Conservation (phyloP, 2,113 vertebrate genomes). For the Anguilla japonica region DNA sequence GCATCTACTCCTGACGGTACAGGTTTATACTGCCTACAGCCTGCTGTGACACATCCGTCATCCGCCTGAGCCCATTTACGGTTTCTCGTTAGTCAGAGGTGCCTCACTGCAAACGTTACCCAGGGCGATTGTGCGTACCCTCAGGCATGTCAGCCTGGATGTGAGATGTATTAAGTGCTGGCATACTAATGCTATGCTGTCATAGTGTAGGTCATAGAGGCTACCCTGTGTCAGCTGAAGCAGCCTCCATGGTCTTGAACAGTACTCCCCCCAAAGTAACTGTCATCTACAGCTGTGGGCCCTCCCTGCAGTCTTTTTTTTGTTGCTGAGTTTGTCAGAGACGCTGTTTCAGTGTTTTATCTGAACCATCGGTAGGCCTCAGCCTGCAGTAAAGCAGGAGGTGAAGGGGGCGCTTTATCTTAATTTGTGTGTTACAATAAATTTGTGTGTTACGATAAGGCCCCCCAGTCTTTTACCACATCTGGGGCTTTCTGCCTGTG, state of each 20-base stretch:
- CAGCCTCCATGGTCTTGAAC: neutral
- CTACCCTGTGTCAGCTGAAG: neutral
- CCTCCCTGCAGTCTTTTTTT: neutral
- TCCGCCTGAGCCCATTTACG: neutral
- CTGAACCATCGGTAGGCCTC: neutral
- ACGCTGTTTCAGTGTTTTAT: neutral
- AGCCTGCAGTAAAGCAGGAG: neutral
- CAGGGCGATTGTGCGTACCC: neutral
- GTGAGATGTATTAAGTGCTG: neutral
- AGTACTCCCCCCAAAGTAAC: neutral
- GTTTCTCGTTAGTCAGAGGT: neutral
- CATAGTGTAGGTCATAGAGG: neutral
- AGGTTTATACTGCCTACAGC: neutral
- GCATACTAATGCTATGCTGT: neutral
- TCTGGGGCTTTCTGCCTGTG: neutral
- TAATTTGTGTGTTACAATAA: neutral
- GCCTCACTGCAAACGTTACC: neutral
- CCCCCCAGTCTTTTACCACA: neutral
- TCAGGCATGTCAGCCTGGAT: neutral
- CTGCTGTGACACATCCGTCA: neutral
- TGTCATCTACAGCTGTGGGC: neutral
- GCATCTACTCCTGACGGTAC: neutral
- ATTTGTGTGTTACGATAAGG: constrained; percentile 4
- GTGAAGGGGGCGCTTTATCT: neutral
- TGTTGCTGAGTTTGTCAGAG: neutral